Base-by-base conservation (phyloP, 2,797 vertebrate species). In the Sphenopsis melanotis region DNA sequence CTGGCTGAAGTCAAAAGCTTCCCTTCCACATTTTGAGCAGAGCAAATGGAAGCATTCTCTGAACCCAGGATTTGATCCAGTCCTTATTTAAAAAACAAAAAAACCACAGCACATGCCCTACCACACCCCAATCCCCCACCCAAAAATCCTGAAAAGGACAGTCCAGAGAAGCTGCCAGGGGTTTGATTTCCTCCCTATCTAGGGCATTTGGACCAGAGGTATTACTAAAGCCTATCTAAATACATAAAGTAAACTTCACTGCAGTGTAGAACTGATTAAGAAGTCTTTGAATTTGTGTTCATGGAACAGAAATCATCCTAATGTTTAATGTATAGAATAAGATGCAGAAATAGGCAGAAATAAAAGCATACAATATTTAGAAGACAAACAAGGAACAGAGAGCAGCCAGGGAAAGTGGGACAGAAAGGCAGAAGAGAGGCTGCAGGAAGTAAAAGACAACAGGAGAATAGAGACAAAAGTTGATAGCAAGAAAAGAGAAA, bases 91-190 rank as follows among this genome's bases (percentile, higher is more conserved):
- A 79, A 72, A 49, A 39, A 12, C n/a, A n/a, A 74, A 27, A 50
- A 55, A 46, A 47, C 0, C 36, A 34, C 0, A 0, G 10, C 6
- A 30, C 12, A 30, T 8, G 4, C 2, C 6, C 6, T 6, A 10
- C 24, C 41, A 47, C 56, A 30, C 19, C 10, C 4, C 15, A 30
- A 7, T 4, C 10, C 21, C 6, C n/a, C 19, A 15, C 1, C 15
- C 4, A 27, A 32, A 57, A 64, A 53, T 8, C 1, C 8, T 7
- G 15, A 15, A 53, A 57, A 63, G 18, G 63, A 52, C 44, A 79
- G 49, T 20, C 63, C 29, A 60, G 50, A 87, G n/a, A 39, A 74
- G 60, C 52, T 89, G 24, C 59, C n/a, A 70, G 36, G 9, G 37
- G 53, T 68, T 44, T 72, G 1, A 61, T 75, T 50, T 63, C 16